A percentile compares a stretch with the other conserved stretches of the same genome.
Evolutionary conservation across 2,888 invertebrate genomes (phyloP).

Genomic region (Eledona agricola): DNA sequence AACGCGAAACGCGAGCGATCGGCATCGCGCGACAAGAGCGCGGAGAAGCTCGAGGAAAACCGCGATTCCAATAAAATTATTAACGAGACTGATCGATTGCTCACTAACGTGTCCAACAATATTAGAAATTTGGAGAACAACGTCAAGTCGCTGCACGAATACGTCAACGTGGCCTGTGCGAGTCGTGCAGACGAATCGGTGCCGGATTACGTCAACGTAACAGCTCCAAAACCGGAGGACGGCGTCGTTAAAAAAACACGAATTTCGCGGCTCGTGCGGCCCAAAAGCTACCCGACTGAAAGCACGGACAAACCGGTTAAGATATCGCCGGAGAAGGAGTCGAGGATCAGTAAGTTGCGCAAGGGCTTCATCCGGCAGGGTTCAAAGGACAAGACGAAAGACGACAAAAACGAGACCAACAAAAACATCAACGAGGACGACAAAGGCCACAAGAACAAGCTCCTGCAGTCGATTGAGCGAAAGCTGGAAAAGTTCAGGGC

Average conservation of each 20-base stretch:
- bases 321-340: conserved; percentile 68
- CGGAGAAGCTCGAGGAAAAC: conserved; percentile 21
- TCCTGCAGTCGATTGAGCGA: conserved; percentile 80
- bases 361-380: conserved; percentile 50
- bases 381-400: conserved; percentile 49
- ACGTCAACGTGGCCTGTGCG: conserved; percentile 49
- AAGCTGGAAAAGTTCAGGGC: conserved; percentile 75
- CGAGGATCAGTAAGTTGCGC: conserved; percentile 58
- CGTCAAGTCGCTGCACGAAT: conserved; percentile 51
- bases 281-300: conserved; percentile 66
- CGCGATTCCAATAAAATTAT: conserved; percentile 25
- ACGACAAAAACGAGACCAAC: conserved; percentile 51
- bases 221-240: conserved; percentile 33
- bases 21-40: conserved; percentile 49
- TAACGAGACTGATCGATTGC: conserved; percentile 50
- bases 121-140: conserved; percentile 55
- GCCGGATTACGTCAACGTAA: conserved; percentile 54
- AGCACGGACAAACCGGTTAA: conserved; percentile 51
- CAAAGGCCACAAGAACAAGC: conserved; percentile 62
- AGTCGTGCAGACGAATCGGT: conserved; percentile 32
- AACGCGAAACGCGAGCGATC: conserved; percentile 53
- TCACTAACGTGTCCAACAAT: conserved; percentile 54
- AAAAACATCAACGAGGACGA: conserved; percentile 54
- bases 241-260: conserved; percentile 53
- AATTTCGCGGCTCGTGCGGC: conserved; percentile 65